Conservation (phyloP, 92 coral and sea anemone species). For the Micromussa lordhowensis region DNA sequence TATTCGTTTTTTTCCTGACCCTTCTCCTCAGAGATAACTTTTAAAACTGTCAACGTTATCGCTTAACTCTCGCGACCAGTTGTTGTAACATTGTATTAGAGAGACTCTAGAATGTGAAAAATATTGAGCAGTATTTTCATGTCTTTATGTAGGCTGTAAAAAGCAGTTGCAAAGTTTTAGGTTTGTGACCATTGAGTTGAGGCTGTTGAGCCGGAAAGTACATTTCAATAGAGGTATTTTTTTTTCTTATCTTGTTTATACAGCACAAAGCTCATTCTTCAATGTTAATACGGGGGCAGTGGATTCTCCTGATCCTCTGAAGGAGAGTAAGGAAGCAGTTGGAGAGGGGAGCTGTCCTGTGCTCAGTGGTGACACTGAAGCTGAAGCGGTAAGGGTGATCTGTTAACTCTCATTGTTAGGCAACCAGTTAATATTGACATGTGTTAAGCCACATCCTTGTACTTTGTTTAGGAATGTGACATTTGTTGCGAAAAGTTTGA, state of each 20-base stretch:
- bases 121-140: not conserved
- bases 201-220: too few species aligned
- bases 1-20: too few species aligned
- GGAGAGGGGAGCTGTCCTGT: constrained; percentile 92
- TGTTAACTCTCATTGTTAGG: not conserved
- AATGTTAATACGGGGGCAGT: constrained; percentile 66
- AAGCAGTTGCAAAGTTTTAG: too few species aligned
- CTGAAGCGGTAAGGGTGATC: constrained; percentile 74
- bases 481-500: constrained; percentile 96
- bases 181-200: too few species aligned
- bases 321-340: constrained; percentile 41
- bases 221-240: not conserved
- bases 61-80: too few species aligned
- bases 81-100: too few species aligned
- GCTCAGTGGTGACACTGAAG: constrained; percentile 70
- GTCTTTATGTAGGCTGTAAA: not conserved
- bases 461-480: constrained; percentile 77
- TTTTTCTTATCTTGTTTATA: not conserved
- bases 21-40: too few species aligned
- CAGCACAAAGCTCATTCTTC: constrained; percentile 96
- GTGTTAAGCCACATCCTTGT: not conserved
- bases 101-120: not conserved
- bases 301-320: constrained; percentile 53
- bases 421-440: not conserved
- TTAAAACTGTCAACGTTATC: too few species aligned